phyloP scores from a whole-genome alignment of 1,140 invertebrate genomes.

The Drosophila sechellia region DNA sequence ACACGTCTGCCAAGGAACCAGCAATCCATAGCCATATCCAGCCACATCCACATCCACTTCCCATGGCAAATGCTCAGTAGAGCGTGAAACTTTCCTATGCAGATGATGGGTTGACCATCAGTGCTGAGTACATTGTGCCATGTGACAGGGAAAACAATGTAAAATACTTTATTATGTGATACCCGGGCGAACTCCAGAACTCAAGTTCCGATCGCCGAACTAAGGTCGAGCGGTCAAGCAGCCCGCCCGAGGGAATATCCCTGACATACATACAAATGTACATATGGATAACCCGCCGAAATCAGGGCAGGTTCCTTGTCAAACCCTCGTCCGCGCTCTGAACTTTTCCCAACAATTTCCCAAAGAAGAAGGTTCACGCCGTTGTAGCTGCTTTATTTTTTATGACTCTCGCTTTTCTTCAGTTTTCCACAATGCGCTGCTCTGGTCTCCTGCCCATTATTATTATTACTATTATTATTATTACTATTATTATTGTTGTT shows the following conservation, averaged over 20 bases:
- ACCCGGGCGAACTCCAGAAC: not conserved
- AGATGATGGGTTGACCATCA: constrained; percentile 1
- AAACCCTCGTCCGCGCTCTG: constrained; percentile 29
- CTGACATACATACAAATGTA: not conserved
- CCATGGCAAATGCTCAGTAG: constrained; percentile 49
- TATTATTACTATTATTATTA: constrained; percentile 36
- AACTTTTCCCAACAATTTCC: constrained; percentile 8
- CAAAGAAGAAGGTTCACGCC: constrained; percentile 30
- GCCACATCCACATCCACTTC: constrained; percentile 10
- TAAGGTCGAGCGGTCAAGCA: constrained; percentile 40
- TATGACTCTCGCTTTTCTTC: constrained; percentile 39
- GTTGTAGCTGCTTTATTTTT: constrained; percentile 16
- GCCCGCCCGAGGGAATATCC: constrained; percentile 7
- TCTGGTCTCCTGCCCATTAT: constrained; percentile 29
- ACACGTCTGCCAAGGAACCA: constrained; percentile 16
- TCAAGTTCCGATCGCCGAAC: not conserved
- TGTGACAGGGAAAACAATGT: constrained; percentile 38
- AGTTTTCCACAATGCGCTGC: constrained; percentile 12
- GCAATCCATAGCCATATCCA: not conserved
- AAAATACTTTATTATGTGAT: constrained; percentile 58
- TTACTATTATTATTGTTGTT: constrained; percentile 18
- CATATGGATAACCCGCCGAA: constrained; percentile 28
- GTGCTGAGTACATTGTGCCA: constrained; percentile 3
- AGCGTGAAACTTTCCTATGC: constrained; percentile 54
- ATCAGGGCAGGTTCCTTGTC: constrained; percentile 31